These are phyloP conservation scores for Tipula helvola DNA, from an alignment of 2,888 invertebrate genomes.

Conservation along the genomic window DNA sequence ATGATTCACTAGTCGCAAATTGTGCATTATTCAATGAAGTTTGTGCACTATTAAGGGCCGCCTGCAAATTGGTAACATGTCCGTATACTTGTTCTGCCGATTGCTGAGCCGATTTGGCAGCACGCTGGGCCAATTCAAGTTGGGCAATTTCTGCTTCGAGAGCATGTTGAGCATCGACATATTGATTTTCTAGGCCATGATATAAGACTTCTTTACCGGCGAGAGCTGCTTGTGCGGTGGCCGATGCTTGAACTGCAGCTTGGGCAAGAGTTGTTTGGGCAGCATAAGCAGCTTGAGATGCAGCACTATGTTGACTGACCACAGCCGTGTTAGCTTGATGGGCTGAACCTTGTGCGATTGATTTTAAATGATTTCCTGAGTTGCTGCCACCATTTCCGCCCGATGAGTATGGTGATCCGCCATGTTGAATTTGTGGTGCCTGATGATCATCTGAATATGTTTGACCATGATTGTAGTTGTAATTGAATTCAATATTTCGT, in stretches of 20 bases:
- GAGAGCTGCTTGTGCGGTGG: conserved; percentile 46
- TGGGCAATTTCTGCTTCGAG: conserved; percentile 57
- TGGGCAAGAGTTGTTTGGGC: conserved; percentile 62
- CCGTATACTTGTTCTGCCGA: conserved; percentile 56
- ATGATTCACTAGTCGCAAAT: conserved; percentile 54
- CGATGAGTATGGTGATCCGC: neutral
- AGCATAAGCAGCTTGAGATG: conserved; percentile 47
- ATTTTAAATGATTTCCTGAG: conserved; percentile 51
- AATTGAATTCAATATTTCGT: neutral
- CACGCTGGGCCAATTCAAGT: conserved; percentile 53
- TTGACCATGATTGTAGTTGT: neutral
- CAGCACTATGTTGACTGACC: conserved; percentile 53
- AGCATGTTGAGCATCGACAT: conserved; percentile 50
- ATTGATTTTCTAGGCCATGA: conserved; percentile 53
- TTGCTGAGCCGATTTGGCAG: conserved; percentile 50
- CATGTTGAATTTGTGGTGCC: neutral
- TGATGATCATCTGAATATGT: neutral
- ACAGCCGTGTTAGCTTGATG: conserved; percentile 56
- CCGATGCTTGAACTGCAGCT: conserved; percentile 52
- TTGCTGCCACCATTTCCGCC: conserved; percentile 38
- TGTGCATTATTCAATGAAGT: conserved; percentile 55
- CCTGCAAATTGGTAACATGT: conserved; percentile 49
- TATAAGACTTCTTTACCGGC: conserved; percentile 49
- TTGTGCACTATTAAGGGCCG: conserved; percentile 58
- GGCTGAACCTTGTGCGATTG: conserved; percentile 53